Evolutionary conservation across 2,888 invertebrate genomes (phyloP).

Genomic region (Trissonchulus sp.): DNA sequence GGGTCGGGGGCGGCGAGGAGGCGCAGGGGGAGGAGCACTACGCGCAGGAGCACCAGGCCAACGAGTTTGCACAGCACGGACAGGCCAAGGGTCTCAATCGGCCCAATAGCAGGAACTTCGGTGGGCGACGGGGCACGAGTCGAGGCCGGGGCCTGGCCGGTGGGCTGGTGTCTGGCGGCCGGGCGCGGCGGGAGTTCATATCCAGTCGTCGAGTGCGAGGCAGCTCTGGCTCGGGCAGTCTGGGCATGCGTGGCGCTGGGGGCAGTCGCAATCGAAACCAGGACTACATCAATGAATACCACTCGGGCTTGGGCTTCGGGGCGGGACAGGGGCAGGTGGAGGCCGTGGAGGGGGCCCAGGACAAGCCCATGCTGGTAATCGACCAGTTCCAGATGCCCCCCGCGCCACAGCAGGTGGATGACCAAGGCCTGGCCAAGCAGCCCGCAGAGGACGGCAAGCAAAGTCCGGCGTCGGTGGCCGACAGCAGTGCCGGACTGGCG

Average conservation of each 20-base stretch:
- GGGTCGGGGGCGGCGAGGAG: no score
- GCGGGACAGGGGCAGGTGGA: conserved; percentile 2
- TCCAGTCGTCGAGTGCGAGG: conserved; percentile 52
- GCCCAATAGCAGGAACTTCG: neutral
- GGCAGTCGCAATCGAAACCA: conserved; percentile 1
- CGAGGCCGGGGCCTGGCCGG: conserved; percentile 24
- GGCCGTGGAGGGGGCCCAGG: conserved; percentile 4
- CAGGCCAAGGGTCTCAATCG: neutral
- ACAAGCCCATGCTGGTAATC: conserved; percentile 18
- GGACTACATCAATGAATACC: neutral
- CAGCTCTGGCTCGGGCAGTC: conserved; percentile 19
- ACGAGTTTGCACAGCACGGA: neutral
- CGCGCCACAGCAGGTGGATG: no score
- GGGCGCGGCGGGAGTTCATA: conserved; percentile 24
- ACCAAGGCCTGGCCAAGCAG: no score
- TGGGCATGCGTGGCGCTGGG: conserved; percentile 5
- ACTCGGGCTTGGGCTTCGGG: conserved; percentile 17
- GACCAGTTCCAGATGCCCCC: neutral
- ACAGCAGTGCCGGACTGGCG: no score
- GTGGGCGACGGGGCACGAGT: conserved; percentile 32
- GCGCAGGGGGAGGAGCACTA: no score
- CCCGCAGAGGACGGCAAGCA: no score
- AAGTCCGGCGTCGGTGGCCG: no score
- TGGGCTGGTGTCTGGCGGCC: neutral
- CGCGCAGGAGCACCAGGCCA: neutral